Evolutionary conservation across 2,797 vertebrate species (phyloP).

Genomic region (Myotis pilosus): DNA sequence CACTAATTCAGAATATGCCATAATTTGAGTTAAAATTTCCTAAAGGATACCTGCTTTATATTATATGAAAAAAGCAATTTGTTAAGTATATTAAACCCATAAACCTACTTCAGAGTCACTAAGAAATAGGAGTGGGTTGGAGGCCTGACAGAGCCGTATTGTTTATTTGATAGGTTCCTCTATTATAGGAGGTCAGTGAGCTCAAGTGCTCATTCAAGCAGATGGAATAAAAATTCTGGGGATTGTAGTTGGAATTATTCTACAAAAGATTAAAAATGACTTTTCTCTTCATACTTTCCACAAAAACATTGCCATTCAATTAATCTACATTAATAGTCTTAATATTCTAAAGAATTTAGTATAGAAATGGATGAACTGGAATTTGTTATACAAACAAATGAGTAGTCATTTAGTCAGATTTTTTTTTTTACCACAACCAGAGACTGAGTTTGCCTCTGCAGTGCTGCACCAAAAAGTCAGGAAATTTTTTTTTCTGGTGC

Average conservation of each 20-base stretch:
- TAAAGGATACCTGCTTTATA: not conserved
- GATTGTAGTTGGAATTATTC: not conserved
- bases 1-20: not conserved
- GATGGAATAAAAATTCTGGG: not conserved
- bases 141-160: not conserved
- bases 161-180: not conserved
- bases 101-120: not conserved
- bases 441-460: not conserved
- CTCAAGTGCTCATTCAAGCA: not conserved
- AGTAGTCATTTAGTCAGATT: not conserved
- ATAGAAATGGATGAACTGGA: not conserved
- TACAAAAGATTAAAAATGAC: not conserved
- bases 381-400: not conserved
- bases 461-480: not conserved
- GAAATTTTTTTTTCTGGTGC: not conserved
- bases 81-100: not conserved
- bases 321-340: not conserved
- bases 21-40: not conserved
- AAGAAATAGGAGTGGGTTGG: not conserved
- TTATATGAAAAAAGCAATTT: not conserved
- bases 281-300: not conserved
- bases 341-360: not conserved
- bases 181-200: not conserved
- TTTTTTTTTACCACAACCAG: not conserved
- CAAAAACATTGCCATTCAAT: not conserved